A percentile compares a stretch with the other conserved stretches of the same genome.
Evolutionary conservation across 2,888 invertebrate species (phyloP).

Genomic region (Troglohyphantes excavatus): DNA sequence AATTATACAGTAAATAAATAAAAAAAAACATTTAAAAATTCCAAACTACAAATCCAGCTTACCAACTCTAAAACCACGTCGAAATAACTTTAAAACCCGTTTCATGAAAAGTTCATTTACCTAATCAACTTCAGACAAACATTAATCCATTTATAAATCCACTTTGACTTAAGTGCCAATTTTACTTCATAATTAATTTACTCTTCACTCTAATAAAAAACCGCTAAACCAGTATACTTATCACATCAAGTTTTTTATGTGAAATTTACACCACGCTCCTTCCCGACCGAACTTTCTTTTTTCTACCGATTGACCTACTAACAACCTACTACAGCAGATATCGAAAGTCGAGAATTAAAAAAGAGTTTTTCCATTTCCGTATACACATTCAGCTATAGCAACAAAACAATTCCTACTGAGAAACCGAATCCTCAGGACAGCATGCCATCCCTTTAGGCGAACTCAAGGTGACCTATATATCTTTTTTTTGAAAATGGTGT

Average conservation of each 20-base stretch:
- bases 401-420: not conserved
- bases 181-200: not conserved
- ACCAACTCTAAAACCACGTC: too few species aligned
- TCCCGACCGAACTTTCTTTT: not conserved
- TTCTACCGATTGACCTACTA: slow-evolving; percentile 27
- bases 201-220: slow-evolving; percentile 5
- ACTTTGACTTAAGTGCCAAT: not conserved
- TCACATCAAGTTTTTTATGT: not conserved
- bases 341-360: slow-evolving; percentile 26
- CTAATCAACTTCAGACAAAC: too few species aligned
- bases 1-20: too few species aligned
- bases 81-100: too few species aligned
- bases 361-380: slow-evolving; percentile 31
- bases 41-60: too few species aligned
- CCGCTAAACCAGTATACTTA: not conserved
- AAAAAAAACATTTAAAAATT: too few species aligned
- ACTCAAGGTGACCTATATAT: slow-evolving; percentile 42
- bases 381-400: not conserved
- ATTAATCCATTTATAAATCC: not conserved
- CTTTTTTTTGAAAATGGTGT: not conserved
- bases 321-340: not conserved
- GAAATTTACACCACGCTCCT: not conserved
- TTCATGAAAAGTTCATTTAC: too few species aligned
- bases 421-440: slow-evolving; percentile 6
- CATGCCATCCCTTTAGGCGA: slow-evolving; percentile 21